Evolutionary conservation across 1,140 invertebrate genomes (phyloP).

Genomic region (Cotesia vestalis): DNA sequence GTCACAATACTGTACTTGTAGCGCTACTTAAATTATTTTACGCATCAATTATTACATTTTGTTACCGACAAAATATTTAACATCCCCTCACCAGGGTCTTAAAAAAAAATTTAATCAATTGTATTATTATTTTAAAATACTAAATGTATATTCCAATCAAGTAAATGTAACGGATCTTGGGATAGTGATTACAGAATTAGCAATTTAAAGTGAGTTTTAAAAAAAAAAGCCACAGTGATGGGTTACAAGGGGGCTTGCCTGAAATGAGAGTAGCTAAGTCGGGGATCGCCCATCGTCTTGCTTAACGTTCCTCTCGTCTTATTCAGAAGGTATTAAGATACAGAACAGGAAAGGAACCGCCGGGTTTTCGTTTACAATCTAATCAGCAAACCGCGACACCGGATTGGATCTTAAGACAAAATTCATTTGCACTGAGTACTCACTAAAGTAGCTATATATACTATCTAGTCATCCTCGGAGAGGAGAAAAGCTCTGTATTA

Average conservation of each 20-base stretch:
- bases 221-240: conserved; percentile 29
- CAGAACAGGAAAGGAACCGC: background rate
- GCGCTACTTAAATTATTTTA: conserved; percentile 8
- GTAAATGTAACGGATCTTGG: conserved; percentile 66
- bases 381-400: conserved; percentile 13
- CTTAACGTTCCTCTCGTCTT: too few species aligned
- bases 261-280: background rate
- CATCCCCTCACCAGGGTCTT: too few species aligned
- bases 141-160: conserved; percentile 63
- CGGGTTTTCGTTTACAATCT: background rate
- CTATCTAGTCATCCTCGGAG: too few species aligned
- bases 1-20: conserved; percentile 1
- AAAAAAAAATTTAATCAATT: too few species aligned
- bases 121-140: too few species aligned
- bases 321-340: too few species aligned
- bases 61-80: too few species aligned
- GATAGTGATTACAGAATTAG: conserved; percentile 67
- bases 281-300: too few species aligned
- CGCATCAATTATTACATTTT: conserved; percentile 1
- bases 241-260: background rate
- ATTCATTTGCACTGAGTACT: conserved; percentile 58
- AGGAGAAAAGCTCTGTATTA: too few species aligned
- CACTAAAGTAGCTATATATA: background rate
- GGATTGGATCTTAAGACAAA: conserved; percentile 24
- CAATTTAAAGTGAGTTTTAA: conserved; percentile 62